Evolutionary conservation across 1,140 invertebrate genomes (phyloP).

Genomic region (Telenomus remus): DNA sequence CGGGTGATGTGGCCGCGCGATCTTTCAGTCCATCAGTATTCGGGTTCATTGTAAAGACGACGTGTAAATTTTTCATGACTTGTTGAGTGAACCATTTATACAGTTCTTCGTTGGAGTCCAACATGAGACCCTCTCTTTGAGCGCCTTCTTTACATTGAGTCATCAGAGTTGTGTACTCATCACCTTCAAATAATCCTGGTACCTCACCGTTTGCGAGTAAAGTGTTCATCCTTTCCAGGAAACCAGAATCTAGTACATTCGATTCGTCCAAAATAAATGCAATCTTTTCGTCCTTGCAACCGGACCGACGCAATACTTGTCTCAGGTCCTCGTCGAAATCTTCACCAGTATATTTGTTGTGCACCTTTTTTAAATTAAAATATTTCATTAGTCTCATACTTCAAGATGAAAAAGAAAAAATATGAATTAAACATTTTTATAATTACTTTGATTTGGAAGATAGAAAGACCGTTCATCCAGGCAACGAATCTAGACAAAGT

Average conservation of each 20-base stretch:
- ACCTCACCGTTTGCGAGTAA: conserved; percentile 99
- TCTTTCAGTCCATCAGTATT: conserved; percentile 98
- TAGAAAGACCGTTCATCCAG: conserved; percentile 99
- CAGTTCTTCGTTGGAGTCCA: conserved; percentile 98
- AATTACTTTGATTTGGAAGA: conserved; percentile 95
- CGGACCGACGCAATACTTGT: conserved; percentile 92
- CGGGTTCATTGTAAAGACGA: conserved; percentile 99
- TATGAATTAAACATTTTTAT: no score
- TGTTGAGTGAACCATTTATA: conserved; percentile 99
- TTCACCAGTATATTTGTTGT: conserved; percentile 98
- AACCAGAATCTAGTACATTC: conserved; percentile 98
- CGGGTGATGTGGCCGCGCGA: conserved; percentile 97
- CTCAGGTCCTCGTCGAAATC: conserved; percentile 99
- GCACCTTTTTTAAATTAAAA: conserved; percentile 79
- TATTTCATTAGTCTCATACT: background rate
- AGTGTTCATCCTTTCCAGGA: conserved; percentile 99
- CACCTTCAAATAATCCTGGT: conserved; percentile 93
- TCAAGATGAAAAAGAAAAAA: background rate
- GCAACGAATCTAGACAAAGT: conserved; percentile 99
- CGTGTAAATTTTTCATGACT: conserved; percentile 99
- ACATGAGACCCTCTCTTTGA: conserved; percentile 97
- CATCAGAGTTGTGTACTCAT: conserved; percentile 99
- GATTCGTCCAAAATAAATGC: conserved; percentile 99
- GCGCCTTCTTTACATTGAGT: conserved; percentile 99
- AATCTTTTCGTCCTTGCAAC: conserved; percentile 99